These are phyloP conservation scores for Maconellicoccus hirsutus DNA, from an alignment of 1,140 invertebrate species.

Conservation along the genomic window DNA sequence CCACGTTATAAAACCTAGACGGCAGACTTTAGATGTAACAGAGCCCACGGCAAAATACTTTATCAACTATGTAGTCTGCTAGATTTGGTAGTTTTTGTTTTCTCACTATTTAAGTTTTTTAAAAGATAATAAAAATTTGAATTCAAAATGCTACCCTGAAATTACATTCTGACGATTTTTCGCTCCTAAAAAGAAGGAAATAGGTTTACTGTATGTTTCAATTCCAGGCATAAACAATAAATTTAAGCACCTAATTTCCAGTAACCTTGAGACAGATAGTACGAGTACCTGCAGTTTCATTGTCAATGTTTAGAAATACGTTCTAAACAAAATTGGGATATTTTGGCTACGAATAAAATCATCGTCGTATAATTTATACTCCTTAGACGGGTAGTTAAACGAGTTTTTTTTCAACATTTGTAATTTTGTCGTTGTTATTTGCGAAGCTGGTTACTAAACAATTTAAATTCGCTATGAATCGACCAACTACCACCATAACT, in stretches of 20 bases:
- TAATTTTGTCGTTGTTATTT: neutral
- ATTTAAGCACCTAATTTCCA: neutral
- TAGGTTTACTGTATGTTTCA: no score
- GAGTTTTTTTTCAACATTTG: neutral
- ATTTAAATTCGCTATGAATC: no score
- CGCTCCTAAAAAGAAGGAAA: no score
- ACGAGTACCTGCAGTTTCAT: neutral
- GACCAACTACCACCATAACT: no score
- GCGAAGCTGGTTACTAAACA: neutral
- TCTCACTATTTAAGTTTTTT: no score
- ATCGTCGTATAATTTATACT: neutral
- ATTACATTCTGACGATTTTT: no score
- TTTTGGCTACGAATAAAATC: constrained; percentile 2
- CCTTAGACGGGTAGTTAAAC: neutral
- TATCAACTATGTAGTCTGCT: neutral
- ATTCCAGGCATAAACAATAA: neutral
- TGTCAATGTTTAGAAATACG: neutral
- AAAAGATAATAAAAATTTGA: no score
- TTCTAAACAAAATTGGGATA: neutral
- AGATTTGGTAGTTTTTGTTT: neutral
- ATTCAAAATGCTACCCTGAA: no score
- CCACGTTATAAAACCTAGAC: neutral
- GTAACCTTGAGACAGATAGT: neutral
- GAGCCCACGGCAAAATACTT: neutral
- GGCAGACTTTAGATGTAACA: neutral